Base-by-base conservation (phyloP, 2,113 vertebrate genomes). In the Stegastes partitus region DNA sequence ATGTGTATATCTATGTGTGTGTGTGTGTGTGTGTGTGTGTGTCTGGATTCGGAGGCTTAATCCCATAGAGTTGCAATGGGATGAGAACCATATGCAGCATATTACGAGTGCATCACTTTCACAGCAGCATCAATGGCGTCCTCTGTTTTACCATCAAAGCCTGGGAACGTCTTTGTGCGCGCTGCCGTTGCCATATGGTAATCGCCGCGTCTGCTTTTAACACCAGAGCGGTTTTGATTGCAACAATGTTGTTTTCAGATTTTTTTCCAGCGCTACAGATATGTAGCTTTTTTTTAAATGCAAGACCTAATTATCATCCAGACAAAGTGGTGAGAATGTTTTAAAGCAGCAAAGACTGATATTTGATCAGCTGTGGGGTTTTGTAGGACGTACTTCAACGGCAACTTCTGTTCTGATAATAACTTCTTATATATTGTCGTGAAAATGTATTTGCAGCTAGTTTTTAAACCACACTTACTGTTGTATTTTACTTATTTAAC, bases 31-130 rank as follows among this genome's bases (percentile, higher is more conserved):
- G 51, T 79, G 69, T 71, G 44, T 64, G 50, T 70, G 61, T 66
- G 79, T 82, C 62, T 78, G 68, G 64, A 21, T 77, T 55, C 62
- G 39, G 50, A 72, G 69, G 70, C 69, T 85, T 93, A 91, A 94
- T 94, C 91, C 87, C 65, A 55, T 75, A 77, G 77, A 84, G 72
- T 75, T 81, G 75, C 79, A 68, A 45, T 22, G 53, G 65, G 74
- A 86, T 87, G 68, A 79, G 86, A 68, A 90, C 87, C 92, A 91
- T 92, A 91, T 89, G 91, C 86, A 45, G 77, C 78, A 70, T 86
- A 89, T 92, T 92, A 88, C 54, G 51, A 81, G 68, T 61, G 74
- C 79, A 64, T 85, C 71, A 28, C 68, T 78, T 87, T 89, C 68
- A 85, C 56, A 11, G 68, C 79, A n/a, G 66, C 85, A 82, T 92